Conservation (phyloP, 2,113 vertebrate genomes). For the Ahaetulla prasina region DNA sequence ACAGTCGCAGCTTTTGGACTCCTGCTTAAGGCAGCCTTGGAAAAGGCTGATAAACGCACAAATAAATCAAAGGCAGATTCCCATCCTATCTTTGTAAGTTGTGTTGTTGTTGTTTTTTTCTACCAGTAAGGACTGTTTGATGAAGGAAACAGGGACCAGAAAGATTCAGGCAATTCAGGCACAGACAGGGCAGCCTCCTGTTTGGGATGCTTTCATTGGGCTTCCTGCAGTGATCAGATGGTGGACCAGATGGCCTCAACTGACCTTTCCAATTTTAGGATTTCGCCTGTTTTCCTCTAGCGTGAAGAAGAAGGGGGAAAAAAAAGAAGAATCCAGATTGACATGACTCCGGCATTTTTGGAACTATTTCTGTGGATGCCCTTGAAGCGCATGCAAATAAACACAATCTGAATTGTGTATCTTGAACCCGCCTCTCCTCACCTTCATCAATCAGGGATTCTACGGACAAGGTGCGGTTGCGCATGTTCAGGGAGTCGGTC, state of each 20-base stretch:
- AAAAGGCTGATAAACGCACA: background rate
- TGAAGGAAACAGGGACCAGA: background rate
- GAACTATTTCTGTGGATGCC: background rate
- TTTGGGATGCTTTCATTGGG: background rate
- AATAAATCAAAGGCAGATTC: background rate
- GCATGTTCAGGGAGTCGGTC: slow-evolving; percentile 88
- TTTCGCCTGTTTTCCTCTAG: background rate
- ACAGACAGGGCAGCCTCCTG: background rate
- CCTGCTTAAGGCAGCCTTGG: background rate
- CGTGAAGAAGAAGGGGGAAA: background rate
- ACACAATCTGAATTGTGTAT: background rate
- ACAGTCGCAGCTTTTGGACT: background rate
- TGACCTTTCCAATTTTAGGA: background rate
- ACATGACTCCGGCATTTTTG: background rate
- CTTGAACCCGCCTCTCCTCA: background rate
- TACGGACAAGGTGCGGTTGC: slow-evolving; percentile 82
- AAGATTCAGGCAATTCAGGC: background rate
- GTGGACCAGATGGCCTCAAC: background rate
- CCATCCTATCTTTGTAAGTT: background rate
- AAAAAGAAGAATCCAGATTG: background rate
- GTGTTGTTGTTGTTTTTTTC: no score
- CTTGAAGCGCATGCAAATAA: background rate
- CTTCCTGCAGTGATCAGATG: background rate
- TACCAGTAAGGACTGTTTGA: background rate
- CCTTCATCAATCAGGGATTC: slow-evolving; percentile 91